A percentile compares a stretch with the other conserved stretches of the same genome.
Evolutionary conservation across 2,113 vertebrate species (phyloP).

Genomic region (Tupaia tana): DNA sequence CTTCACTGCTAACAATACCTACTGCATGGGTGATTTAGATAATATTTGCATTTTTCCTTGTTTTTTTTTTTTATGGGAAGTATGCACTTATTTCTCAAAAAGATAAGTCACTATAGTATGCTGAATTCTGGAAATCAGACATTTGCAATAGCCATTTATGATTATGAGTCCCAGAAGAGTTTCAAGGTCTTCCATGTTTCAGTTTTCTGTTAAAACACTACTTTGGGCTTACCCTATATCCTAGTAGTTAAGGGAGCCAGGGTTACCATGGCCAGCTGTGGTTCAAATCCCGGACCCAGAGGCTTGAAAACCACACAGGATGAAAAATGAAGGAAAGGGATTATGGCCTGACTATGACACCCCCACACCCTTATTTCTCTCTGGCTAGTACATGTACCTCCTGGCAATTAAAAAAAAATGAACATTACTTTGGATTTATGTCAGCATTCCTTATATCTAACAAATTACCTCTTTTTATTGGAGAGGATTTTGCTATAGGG

Average conservation of each 20-base stretch:
- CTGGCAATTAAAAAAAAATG: too few species aligned
- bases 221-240: neutral
- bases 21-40: neutral
- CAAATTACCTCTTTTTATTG: neutral
- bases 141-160: neutral
- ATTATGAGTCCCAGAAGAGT: neutral
- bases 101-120: neutral
- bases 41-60: neutral
- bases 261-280: too few species aligned
- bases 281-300: too few species aligned
- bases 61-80: neutral
- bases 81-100: neutral
- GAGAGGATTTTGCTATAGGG: too few species aligned
- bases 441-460: neutral
- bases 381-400: too few species aligned
- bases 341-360: too few species aligned
- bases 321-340: too few species aligned
- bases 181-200: neutral
- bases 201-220: slow-evolving; percentile 18
- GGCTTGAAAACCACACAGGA: too few species aligned
- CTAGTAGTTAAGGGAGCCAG: too few species aligned
- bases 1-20: neutral
- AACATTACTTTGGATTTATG: neutral
- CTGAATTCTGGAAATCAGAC: neutral
- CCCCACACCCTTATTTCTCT: too few species aligned